Evolutionary conservation across 2,888 invertebrate genomes (phyloP), one percentile per base, ranked within the genome.

Genomic region (Hemaris fuciformis): DNA sequence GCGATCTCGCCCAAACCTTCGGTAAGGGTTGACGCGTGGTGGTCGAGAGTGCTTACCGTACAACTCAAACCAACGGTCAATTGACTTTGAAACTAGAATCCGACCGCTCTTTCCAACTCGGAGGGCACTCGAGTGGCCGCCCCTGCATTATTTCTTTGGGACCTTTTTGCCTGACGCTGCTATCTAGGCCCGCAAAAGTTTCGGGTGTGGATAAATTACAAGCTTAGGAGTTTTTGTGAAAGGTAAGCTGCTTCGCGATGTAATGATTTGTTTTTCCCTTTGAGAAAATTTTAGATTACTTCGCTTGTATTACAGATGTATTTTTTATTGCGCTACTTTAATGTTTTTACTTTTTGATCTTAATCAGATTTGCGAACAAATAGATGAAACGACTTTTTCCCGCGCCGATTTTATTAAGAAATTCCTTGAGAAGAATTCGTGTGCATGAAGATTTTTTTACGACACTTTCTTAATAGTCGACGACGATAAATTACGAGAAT

Each of bases 11-110:
- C 53, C 7, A 48, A 34, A 43, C 59, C 22, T 4, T 48, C 62
- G 48, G 64, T 68, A 67, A 60, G 59, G 63, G 63, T 56, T 53
- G 56, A 59, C 62, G 57, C 59, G 56, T 42, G 34, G 59, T 68
- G 64, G 70, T 74, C 65, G 66, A 78, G 76, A 61, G 69, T 63
- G 56, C 78, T 76, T 48, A 41, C n/a, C 61, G 22, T 38, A 46
- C 61, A 57, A 57, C 62, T 59, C 68, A 68, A 67, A 71, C 59
- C 65, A 71, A 67, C 70, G 79, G 79, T 77, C 80, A 74, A 80
- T 80, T 80, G 79, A 80, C 77, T 79, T 79, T 75, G 76, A 79
- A 80, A 80, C 79, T 80, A 79, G 79, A 74, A 69, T 69, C 64
- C 67, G 66, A 78, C 75, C 70, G 76, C 72, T 71, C 70, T 74